Base-by-base conservation (phyloP, 92 coral and sea anemone species). In the Phenganax subtilis region DNA sequence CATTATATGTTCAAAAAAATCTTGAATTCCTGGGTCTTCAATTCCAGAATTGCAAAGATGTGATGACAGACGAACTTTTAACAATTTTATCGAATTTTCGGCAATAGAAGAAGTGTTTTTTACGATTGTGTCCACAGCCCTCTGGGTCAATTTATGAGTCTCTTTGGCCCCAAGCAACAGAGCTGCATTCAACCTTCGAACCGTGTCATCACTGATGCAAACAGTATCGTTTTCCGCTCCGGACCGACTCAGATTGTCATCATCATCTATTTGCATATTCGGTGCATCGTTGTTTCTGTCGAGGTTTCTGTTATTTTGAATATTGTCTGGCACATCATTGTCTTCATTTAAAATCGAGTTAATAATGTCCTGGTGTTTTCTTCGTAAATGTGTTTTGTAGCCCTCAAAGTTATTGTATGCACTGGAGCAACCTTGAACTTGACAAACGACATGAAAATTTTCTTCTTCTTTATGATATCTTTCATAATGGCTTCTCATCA, bases 141-240 rank as follows among this genome's bases (percentile, higher is more conserved):
- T 78, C 51, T 85, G 87, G 31, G 87, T 77, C 6, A 84, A 82
- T 66, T 84, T 84, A 53, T 76, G 83, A 10, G 15, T 54, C 51
- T 84, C 87, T 37, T 84, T 85, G 0, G 84, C 71, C 30, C 87
- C 87, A 77, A 85, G 84, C 73, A 85, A 59, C 54, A 62, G 78
- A 16, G 71, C 80, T 4, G 87, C 84, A 71, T 85, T 85, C 54
- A 78, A 20, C 55, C 80, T 66, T 12, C 57, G 57, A 27, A 85
- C 84, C 30, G 76, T 85, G 10, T 85, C 84, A 56, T 82, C 85
- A 37, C 53, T 85, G 9, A 80, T 7, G 47, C 12, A 55, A 51
- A 76, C 72, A 55, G 70, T 70, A 53, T 31, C 78, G 52, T 51
- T 72, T 14, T 65, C 77, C 30, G 57, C 86, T 47, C 17, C 0